Evolutionary conservation across 2,797 vertebrate genomes (phyloP), one percentile per base, ranked within the genome.

Genomic region (Rhinatrema bivittatum): DNA sequence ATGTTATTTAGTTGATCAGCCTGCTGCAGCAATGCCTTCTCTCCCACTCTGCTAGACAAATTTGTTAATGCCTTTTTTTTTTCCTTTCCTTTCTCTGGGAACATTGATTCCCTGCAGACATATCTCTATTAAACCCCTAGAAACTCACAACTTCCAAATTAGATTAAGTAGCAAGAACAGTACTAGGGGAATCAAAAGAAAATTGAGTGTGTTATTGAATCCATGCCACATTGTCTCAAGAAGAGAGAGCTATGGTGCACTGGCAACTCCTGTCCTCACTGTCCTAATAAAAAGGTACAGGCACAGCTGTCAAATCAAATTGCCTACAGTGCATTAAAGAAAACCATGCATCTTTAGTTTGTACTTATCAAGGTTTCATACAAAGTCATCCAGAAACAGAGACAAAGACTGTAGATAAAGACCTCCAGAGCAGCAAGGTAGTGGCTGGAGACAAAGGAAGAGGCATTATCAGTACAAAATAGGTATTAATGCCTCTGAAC

Each of bases 111-210:
- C 68, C 62, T 66, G 59, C 50, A 72, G 70, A 71, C 66, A 54
- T 68, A 52, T 79, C 74, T 79, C 65, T 79, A 46, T 76, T 76
- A 76, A 78, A 54, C 68, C 53, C 70, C 52, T 78, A 69, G 65
- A 72, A 68, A 72, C 70, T 63, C 65, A 66, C 72, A 70, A 72
- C 68, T 84, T 82, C 77, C 71, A 56, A 67, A 53, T 76, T 78
- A 70, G 66, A 68, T 73, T 80, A 74, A 78, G 60, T 62, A 72
- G 62, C 58, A 65, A 63, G 50, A 62, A 65, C 34, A 56, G 58
- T 62, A 72, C 50, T 68, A 58, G 59, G 59, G 62, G 56, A 75
- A 72, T 76, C 59, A 72, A 65, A 74, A 71, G 74, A 76, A n/a
- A 75, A 76, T 72, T 69, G 67, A 80, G 62, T 74, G 47, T 19